Base-by-base conservation (phyloP, 2,888 invertebrate species). In the Lasius platythorax region DNA sequence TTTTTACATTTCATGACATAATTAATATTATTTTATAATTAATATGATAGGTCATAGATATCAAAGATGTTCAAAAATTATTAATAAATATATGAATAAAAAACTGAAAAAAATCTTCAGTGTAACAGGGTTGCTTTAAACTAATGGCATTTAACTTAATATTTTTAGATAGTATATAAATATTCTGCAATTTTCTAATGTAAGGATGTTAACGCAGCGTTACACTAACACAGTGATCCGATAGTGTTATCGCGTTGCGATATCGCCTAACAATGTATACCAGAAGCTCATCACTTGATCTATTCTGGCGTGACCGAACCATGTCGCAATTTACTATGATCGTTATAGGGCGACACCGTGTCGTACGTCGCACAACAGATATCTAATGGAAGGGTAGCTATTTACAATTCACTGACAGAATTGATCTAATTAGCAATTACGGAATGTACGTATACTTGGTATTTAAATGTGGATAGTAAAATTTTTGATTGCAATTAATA, bases 341-440 rank as follows among this genome's bases (percentile, higher is more conserved):
- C 73, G 15, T 87, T 72, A 67, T 12, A 72, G 82, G 43, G 3
- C 68, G 40, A 23, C 37, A 40, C 12, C 61, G 40, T 58, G 56
- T 11, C 67, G 56, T 33, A 70, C 50, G 58, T 82, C 12, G 64
- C 67, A 84, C 88, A 88, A 88, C 87, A 88, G 87, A 88, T 87
- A 85, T 87, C 81, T 73, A 66, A 58, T 56, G 64, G 58, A 81
- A 81, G 78, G 43, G 53, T 30, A 30, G 9, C 58, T 58, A 67
- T 85, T 56, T 63, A 46, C 85, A 28, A 58, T 50, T 79, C 66
- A 33, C 11, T 64, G 23, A 23, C 50, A 70, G 37, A 40, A 23
- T 56, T 15, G 61, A 73, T 83, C 68, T 61, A 73, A 83, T 83
- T 82, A 84, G 53, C 61, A 53, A 53, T 66, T 30, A 73, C 61